Evolutionary conservation across 2,113 vertebrate genomes (phyloP).

Genomic region (Epinephelus fuscoguttatus): DNA sequence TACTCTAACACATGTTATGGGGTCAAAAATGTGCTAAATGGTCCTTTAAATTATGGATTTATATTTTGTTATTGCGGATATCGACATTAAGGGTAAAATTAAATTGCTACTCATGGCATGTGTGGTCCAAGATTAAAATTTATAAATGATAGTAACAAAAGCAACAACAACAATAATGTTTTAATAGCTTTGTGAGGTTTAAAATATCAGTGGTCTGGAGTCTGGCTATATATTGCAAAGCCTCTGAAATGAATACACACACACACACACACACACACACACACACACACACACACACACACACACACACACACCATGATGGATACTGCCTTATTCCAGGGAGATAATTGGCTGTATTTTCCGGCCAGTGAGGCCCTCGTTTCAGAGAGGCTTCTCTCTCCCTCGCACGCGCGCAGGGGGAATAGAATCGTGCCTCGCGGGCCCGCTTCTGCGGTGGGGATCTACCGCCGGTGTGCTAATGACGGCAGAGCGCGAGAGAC

Average conservation of each 20-base stretch:
- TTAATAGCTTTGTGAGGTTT: slow-evolving; percentile 10
- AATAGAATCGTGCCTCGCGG: slow-evolving; percentile 76
- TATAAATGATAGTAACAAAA: background rate
- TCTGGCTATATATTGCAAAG: slow-evolving; percentile 22
- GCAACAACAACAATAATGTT: background rate
- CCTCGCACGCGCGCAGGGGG: slow-evolving; percentile 43
- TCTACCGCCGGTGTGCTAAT: slow-evolving; percentile 82
- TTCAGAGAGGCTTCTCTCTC: slow-evolving; percentile 55
- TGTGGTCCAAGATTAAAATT: background rate
- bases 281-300: slow-evolving; percentile 27
- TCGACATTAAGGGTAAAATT: background rate
- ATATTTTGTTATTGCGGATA: background rate
- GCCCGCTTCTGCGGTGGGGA: slow-evolving; percentile 65
- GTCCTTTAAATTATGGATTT: background rate
- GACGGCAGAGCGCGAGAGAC: slow-evolving; percentile 67
- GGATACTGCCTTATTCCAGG: slow-evolving; percentile 72
- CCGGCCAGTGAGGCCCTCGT: slow-evolving; percentile 49
- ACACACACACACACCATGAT: slow-evolving; percentile 53
- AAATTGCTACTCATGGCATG: background rate
- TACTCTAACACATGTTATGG: background rate
- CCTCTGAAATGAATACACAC: slow-evolving; percentile 10
- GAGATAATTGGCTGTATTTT: slow-evolving; percentile 80
- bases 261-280: slow-evolving; percentile 5
- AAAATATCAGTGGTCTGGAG: slow-evolving; percentile 11
- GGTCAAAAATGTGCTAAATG: background rate